A percentile compares a stretch with the other conserved stretches of the same genome.
phyloP scores from a whole-genome alignment of 2,888 invertebrate genomes.

The Drosophila histrio region DNA sequence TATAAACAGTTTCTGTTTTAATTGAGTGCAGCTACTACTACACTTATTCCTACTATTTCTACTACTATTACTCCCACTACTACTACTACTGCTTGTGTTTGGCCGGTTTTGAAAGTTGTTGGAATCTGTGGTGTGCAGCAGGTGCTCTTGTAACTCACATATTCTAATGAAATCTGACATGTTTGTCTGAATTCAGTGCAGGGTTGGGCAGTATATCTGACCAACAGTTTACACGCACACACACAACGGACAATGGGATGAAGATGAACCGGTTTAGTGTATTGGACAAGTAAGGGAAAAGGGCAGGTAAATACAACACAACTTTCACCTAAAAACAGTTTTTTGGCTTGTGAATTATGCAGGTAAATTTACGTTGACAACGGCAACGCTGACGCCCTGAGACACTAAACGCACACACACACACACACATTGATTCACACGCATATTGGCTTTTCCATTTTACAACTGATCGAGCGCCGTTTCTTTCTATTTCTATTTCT shows the following conservation, averaged over 20 bases:
- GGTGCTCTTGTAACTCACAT: neutral
- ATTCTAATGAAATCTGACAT: neutral
- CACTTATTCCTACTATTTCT: neutral
- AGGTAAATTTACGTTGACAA: constrained; percentile 47
- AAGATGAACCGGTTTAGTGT: constrained; percentile 45
- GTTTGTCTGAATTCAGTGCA: neutral
- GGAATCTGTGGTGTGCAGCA: neutral
- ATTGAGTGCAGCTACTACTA: neutral
- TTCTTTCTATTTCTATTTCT: constrained; percentile 24
- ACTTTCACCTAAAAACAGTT: constrained; percentile 67
- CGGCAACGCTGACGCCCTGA: constrained; percentile 18
- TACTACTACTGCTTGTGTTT: neutral
- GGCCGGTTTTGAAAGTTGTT: neutral
- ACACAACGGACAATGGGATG: constrained; percentile 6
- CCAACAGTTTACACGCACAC: neutral
- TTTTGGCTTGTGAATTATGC: constrained; percentile 20
- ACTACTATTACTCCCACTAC: neutral
- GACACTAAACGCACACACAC: constrained; percentile 14
- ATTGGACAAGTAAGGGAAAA: constrained; percentile 28
- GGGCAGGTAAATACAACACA: constrained; percentile 42
- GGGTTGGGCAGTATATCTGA: neutral
- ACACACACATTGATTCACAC: neutral
- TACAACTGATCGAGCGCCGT: constrained; percentile 27
- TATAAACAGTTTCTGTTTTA: neutral
- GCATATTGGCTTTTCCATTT: constrained; percentile 32